Evolutionary conservation across 1,140 invertebrate genomes (phyloP).

Genomic region (Spodoptera litura): DNA sequence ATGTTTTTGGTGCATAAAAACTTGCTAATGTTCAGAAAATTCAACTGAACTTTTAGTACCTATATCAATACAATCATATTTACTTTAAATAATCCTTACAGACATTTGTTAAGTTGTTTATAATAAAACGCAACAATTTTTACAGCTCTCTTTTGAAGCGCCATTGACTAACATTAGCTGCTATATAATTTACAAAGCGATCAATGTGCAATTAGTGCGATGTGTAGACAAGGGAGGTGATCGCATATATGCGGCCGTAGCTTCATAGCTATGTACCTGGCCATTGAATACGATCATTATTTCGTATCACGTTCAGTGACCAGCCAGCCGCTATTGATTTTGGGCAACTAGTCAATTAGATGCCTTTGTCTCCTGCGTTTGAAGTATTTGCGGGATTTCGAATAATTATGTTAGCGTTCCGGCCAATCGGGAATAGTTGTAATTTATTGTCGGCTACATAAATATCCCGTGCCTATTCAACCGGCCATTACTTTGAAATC

Average conservation of each 20-base stretch:
- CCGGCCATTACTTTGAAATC: not conserved
- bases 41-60: no score
- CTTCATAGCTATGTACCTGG: conserved; percentile 23
- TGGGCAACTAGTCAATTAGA: conserved; percentile 55
- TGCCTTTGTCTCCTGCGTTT: conserved; percentile 50
- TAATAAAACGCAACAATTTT: not conserved
- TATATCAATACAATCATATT: no score
- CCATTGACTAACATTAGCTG: not conserved
- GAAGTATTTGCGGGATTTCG: conserved; percentile 44
- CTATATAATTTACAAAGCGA: conserved; percentile 40
- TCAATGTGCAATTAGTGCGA: conserved; percentile 26
- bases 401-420: conserved; percentile 12
- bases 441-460: no score
- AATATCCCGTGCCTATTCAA: conserved; percentile 1
- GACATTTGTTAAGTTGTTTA: not conserved
- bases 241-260: not conserved
- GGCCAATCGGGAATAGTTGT: not conserved
- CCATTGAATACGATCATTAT: conserved; percentile 58
- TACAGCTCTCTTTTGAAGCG: not conserved
- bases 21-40: no score
- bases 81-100: no score
- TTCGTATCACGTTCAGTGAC: conserved; percentile 66
- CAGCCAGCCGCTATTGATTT: conserved; percentile 58
- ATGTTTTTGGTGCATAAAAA: no score
- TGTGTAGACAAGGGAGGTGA: conserved; percentile 7